These are phyloP conservation scores for Leistus spinibarbis DNA, from an alignment of 2,888 invertebrate species.

Conservation along the genomic window DNA sequence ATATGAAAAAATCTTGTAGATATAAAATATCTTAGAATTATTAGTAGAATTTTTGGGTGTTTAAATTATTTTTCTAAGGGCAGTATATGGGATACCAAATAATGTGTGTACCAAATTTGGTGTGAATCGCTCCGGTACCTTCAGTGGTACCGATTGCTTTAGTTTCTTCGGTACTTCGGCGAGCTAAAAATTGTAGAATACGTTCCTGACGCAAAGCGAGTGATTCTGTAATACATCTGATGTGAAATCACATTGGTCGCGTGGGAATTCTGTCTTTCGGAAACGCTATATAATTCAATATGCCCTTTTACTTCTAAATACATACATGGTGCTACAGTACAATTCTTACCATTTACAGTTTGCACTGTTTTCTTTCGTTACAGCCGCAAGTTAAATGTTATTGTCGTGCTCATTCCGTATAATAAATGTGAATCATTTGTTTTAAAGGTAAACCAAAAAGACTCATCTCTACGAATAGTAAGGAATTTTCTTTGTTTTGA, in stretches of 20 bases:
- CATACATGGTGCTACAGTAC: background rate
- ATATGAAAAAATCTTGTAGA: too few species aligned
- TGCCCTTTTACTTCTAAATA: slow-evolving; percentile 10
- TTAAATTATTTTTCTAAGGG: too few species aligned
- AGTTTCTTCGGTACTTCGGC: too few species aligned
- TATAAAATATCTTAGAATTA: too few species aligned
- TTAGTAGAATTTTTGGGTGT: too few species aligned
- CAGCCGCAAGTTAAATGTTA: background rate
- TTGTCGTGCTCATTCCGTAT: background rate
- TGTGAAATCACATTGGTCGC: slow-evolving; percentile 11
- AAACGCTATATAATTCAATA: slow-evolving; percentile 10
- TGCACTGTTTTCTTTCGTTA: background rate
- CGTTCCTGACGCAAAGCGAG: background rate
- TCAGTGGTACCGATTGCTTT: too few species aligned
- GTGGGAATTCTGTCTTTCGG: slow-evolving; percentile 16
- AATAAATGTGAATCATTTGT: background rate
- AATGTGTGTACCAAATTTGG: too few species aligned
- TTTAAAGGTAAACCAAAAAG: background rate
- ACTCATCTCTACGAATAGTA: background rate
- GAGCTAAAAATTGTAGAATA: background rate
- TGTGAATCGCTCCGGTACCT: too few species aligned
- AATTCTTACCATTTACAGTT: background rate
- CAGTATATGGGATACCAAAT: too few species aligned
- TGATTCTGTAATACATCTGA: slow-evolving; percentile 2
- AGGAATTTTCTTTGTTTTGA: background rate